Evolutionary conservation across 2,113 vertebrate genomes (phyloP), one percentile per base, ranked within the genome.

Genomic region (Caranx ignobilis): DNA sequence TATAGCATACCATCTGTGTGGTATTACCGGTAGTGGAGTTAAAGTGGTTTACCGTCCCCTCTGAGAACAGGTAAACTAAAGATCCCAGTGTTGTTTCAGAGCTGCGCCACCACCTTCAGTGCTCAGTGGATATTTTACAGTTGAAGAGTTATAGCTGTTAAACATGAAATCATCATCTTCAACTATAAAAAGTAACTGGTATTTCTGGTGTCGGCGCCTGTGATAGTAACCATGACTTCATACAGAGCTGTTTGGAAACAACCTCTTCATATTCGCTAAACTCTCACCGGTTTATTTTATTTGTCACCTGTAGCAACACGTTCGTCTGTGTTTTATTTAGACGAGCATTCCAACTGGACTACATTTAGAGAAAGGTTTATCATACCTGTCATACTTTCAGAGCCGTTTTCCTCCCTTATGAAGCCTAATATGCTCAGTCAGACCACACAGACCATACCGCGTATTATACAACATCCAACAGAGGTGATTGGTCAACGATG

Each of bases 241-340:
- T 41, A 13, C 18, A 1, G 57, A 66, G 48, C 81, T 83, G 81
- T 89, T 85, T 88, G 83, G 77, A 89, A 91, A 91, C 83, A 83
- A 45, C 61, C 74, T 74, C 72, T 48, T 84, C 71, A 83, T 81
- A 57, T 89, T 86, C 35, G 19, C 41, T 63, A 72, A 84, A 79
- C 72, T 78, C 71, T 76, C 68, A 76, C 77, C 68, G 12, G 88
- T 92, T 93, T 91, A 91, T 92, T 92, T 88, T 88, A 92, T 92
- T 93, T 92, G 87, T 92, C 92, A 92, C 92, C 88, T 92, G 87
- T 81, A 63, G 89, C 87, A 93, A 91, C 88, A 85, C 60, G 77
- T 82, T 91, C 86, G 75, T 90, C 90, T 90, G 86, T 83, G 87
- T 92, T 93, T 91, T 92, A 91, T 92, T 93, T 90, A 91, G 86